Evolutionary conservation across 1,140 invertebrate genomes (phyloP).

Genomic region (Drosophila miranda): DNA sequence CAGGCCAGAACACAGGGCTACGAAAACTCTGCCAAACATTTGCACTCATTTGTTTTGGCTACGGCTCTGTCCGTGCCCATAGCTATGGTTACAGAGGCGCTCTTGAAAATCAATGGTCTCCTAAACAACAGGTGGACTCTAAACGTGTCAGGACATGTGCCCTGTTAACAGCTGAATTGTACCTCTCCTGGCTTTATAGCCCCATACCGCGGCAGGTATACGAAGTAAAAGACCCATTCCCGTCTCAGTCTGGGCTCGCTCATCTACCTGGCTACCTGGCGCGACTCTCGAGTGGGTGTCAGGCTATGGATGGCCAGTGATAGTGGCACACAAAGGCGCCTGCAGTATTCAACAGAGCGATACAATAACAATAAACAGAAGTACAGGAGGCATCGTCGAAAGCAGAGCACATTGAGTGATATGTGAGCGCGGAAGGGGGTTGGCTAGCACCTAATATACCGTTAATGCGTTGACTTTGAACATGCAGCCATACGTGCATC

Average conservation of each 20-base stretch:
- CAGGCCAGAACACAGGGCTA: conserved; percentile 12
- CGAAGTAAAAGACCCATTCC: conserved; percentile 33
- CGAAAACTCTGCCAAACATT: conserved; percentile 22
- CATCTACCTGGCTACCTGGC: conserved; percentile 35
- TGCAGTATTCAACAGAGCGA: conserved; percentile 24
- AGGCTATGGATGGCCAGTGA: conserved; percentile 20
- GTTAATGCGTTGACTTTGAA: no score
- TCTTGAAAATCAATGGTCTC: conserved; percentile 49
- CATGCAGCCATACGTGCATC: no score
- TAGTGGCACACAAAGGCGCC: conserved; percentile 49
- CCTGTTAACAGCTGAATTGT: conserved; percentile 15
- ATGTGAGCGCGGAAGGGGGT: conserved; percentile 2
- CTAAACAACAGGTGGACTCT: conserved; percentile 44
- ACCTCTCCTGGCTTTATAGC: conserved; percentile 18
- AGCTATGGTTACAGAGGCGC: conserved; percentile 44
- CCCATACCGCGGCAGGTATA: conserved; percentile 24
- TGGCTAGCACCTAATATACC: no score
- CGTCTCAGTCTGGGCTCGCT: conserved; percentile 9
- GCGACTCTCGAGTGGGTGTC: conserved; percentile 49
- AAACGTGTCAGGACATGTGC: conserved; percentile 4
- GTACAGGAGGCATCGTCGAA: background rate
- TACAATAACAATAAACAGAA: conserved; percentile 51
- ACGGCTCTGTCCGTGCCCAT: conserved; percentile 8
- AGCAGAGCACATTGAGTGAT: conserved; percentile 19
- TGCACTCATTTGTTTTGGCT: conserved; percentile 45